These are phyloP conservation scores for Taeniopygia guttata DNA, from an alignment of 2,797 vertebrate genomes.

Conservation along the genomic window DNA sequence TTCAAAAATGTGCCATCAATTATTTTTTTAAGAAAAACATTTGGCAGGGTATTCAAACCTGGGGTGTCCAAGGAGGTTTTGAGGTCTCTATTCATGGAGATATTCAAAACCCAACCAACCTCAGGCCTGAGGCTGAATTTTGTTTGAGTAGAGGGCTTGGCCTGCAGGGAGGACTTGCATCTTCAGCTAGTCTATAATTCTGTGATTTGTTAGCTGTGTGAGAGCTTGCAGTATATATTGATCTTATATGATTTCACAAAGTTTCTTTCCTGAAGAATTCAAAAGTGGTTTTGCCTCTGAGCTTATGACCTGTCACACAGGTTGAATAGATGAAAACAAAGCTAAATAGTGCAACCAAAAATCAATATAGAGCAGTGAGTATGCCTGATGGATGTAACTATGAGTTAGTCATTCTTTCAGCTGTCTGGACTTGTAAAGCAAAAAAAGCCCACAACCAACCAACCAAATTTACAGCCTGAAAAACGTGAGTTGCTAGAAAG, in stretches of 20 bases:
- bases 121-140: neutral
- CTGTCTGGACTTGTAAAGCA: neutral
- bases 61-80: neutral
- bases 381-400: neutral
- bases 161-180: neutral
- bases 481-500: neutral
- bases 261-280: neutral
- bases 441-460: neutral
- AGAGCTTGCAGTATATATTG: neutral
- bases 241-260: neutral
- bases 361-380: neutral
- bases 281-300: neutral
- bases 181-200: neutral
- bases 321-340: neutral
- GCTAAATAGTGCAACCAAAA: neutral
- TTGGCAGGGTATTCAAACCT: neutral
- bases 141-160: neutral
- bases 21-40: neutral
- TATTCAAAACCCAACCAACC: neutral
- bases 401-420: neutral
- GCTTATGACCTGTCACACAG: neutral
- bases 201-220: neutral
- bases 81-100: neutral
- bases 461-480: neutral
- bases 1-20: neutral